Base-by-base conservation (phyloP, 92 coral and sea anemone genomes). In the Pocillopora meandrina region DNA sequence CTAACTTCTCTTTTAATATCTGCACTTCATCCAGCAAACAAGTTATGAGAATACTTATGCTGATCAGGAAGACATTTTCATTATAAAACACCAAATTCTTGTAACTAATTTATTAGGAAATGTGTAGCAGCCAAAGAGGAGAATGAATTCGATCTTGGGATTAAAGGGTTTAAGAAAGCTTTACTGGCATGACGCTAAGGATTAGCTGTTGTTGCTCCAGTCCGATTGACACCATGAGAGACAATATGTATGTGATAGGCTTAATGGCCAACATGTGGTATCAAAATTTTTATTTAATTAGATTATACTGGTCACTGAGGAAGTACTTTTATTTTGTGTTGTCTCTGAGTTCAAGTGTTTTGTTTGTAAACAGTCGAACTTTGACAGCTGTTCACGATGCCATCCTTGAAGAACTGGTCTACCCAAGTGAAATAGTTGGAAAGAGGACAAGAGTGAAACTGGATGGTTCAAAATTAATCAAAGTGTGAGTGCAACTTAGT, bases 351-450 rank as follows among this genome's bases (percentile, higher is more conserved):
- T 10, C 2, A 15, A 21, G 47, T 56, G 65, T 56, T 16, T 72
- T 67, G 20, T 75, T 56, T 42, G 16, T n/a, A 81, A 74, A 5
- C 75, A 97, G 99, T 88, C 99, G 99, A 78, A 97, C 99, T 15
- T 82, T 97, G 87, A 97, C 99, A 3, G 86, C 99, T 55, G 99
- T 97, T 33, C 99, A 97, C 84, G 98, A 97, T 69, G 91, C 99
- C 10, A 97, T 97, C 87, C 92, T 97, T 52, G 99, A 97, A 61
- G 99, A 97, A 72, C 87, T 97, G 70, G 95, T 91, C 74, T 97
- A 92, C 89, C 99, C 99, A 18, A 95, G 99, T 88, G 99, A 97
- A 84, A 97, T 97, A 82, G 98, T 97, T 64, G 99, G 99, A 63
- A 97, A 97, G 86, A 94, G 99, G 75, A 95, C 86, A 66, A 80